A percentile compares a stretch with the other conserved stretches of the same genome.
Conservation (phyloP, 2,888 invertebrate genomes). For the Zeuzera pyrina region DNA sequence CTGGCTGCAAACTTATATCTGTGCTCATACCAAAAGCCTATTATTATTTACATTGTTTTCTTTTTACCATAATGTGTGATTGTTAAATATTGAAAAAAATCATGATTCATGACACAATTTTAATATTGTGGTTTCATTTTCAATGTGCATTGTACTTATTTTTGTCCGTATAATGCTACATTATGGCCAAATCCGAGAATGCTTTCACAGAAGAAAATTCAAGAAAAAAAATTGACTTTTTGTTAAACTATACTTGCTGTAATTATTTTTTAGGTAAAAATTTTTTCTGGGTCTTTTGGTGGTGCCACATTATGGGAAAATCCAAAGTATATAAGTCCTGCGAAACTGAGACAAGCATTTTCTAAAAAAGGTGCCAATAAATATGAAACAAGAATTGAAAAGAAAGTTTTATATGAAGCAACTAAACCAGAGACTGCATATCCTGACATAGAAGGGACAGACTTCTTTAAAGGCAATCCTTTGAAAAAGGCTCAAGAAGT, state of each 20-base stretch:
- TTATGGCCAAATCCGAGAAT: no score
- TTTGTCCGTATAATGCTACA: no score
- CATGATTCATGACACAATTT: no score
- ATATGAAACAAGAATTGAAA: constrained; percentile 85
- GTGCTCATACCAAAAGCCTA: no score
- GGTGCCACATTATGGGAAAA: constrained; percentile 96
- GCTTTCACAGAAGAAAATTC: no score
- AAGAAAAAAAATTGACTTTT: background rate
- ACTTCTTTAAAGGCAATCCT: constrained; percentile 80
- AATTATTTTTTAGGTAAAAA: constrained; percentile 83
- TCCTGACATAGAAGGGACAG: constrained; percentile 80
- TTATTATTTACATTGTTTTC: no score
- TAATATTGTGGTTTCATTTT: no score
- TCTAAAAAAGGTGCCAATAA: constrained; percentile 79
- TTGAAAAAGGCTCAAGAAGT: constrained; percentile 73
- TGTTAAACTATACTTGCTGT: background rate
- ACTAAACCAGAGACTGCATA: constrained; percentile 83
- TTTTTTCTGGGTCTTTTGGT: constrained; percentile 96
- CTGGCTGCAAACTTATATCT: no score
- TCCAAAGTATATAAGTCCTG: constrained; percentile 90
- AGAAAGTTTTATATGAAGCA: constrained; percentile 82
- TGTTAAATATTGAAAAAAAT: no score
- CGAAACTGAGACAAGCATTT: constrained; percentile 83
- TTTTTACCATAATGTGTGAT: no score
- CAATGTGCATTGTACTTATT: no score